Percentiles rank a stretch among this genome's conserved stretches.
Evolutionary conservation across 2,797 vertebrate species (phyloP).

Genomic region (Luscinia megarhynchos): DNA sequence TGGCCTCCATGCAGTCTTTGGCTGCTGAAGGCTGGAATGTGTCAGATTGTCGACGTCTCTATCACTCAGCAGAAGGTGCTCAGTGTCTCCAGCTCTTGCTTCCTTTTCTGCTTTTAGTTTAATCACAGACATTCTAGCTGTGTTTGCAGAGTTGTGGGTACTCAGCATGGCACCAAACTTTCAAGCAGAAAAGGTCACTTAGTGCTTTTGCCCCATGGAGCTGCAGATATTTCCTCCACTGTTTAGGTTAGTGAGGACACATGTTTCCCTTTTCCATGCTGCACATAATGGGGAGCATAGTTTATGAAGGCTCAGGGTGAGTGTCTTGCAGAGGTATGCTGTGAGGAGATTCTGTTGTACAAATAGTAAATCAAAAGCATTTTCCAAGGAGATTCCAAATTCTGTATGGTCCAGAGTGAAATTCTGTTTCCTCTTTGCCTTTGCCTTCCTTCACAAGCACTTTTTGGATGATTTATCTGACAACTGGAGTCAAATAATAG

Average conservation of each 20-base stretch:
- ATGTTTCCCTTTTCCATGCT: not conserved
- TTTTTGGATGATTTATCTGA: not conserved
- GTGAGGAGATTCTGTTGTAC: not conserved
- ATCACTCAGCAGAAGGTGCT: not conserved
- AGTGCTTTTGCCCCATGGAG: not conserved
- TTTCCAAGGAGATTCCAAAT: not conserved
- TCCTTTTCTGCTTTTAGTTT: not conserved
- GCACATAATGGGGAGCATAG: not conserved
- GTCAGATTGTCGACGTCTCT: not conserved
- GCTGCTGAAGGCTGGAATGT: not conserved
- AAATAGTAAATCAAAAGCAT: not conserved
- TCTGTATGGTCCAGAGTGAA: not conserved
- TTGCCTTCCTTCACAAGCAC: not conserved
- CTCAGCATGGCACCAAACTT: not conserved
- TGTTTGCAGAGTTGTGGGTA: not conserved
- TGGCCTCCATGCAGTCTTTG: accelerated
- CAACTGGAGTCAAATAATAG: not conserved
- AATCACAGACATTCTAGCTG: not conserved
- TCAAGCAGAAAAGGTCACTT: not conserved
- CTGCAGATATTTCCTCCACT: not conserved
- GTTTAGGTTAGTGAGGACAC: not conserved
- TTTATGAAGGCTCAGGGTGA: not conserved
- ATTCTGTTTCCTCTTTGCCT: not conserved
- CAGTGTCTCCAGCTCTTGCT: not conserved
- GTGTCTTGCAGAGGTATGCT: not conserved